A percentile compares a stretch with the other conserved stretches of the same genome.
Conservation (phyloP, 2,888 invertebrate species). For the Agonopterix alstromeriana region DNA sequence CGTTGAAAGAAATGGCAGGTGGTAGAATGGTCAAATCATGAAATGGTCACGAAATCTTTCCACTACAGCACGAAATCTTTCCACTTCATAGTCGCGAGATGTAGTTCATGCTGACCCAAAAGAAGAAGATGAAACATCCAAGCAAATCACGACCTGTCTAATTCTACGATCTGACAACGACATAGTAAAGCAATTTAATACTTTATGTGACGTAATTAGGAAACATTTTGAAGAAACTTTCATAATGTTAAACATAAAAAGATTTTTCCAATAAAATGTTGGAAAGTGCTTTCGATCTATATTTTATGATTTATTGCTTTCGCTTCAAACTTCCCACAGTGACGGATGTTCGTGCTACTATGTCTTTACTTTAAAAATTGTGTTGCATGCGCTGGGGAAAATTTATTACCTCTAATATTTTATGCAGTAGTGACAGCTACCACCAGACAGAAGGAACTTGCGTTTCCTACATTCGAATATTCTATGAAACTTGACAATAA, state of each 20-base stretch:
- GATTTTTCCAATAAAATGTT: slow-evolving; percentile 14
- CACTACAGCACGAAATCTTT: too few species aligned
- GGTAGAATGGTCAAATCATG: too few species aligned
- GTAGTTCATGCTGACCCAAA: too few species aligned
- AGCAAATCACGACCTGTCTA: too few species aligned
- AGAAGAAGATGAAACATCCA: too few species aligned
- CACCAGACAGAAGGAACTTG: slow-evolving; percentile 1
- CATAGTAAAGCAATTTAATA: slow-evolving; percentile 1
- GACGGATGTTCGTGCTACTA: slow-evolving; percentile 17
- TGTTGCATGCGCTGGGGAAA: slow-evolving; percentile 15
- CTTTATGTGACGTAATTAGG: slow-evolving; percentile 3
- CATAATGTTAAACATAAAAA: slow-evolving; percentile 7
- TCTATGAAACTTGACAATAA: slow-evolving; percentile 6
- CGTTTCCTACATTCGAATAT: slow-evolving; percentile 3
- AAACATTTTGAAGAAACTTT: slow-evolving; percentile 13
- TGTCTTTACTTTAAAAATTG: slow-evolving; percentile 19
- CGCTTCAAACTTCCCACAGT: slow-evolving; percentile 19
- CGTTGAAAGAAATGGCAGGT: too few species aligned
- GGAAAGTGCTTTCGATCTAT: slow-evolving; percentile 12
- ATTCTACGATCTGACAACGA: background rate
- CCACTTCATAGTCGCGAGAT: too few species aligned
- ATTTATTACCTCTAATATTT: slow-evolving; percentile 20
- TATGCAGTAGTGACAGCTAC: slow-evolving; percentile 7
- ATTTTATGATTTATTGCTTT: slow-evolving; percentile 24
- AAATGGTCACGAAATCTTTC: too few species aligned